These are phyloP conservation scores for Pygoscelis antarcticus DNA, from an alignment of 2,113 vertebrate species.

Conservation along the genomic window DNA sequence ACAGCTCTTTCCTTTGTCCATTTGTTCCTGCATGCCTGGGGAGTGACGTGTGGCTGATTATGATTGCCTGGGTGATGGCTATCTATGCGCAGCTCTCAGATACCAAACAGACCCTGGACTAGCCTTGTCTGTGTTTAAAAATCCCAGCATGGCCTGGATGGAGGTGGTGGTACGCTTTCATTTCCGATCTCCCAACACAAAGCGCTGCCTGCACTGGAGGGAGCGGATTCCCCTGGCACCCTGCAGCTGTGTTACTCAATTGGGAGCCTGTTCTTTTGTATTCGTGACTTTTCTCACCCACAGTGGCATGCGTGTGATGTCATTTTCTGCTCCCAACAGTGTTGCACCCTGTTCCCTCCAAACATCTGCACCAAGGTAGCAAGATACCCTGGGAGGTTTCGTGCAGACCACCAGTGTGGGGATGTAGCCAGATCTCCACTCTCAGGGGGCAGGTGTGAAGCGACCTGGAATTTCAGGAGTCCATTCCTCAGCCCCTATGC, in stretches of 20 bases:
- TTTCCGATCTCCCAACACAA: neutral
- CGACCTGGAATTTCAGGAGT: neutral
- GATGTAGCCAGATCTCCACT: neutral
- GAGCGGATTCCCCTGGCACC: rapidly evolving
- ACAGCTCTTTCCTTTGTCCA: slow-evolving; percentile 44
- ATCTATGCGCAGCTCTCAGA: neutral
- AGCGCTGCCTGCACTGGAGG: neutral
- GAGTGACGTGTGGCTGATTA: slow-evolving; percentile 18
- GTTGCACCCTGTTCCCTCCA: neutral
- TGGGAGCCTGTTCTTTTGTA: neutral
- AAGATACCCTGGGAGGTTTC: neutral
- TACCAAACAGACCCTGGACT: neutral
- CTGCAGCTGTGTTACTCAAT: neutral
- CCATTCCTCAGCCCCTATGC: neutral
- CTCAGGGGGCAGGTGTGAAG: neutral
- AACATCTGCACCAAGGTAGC: neutral
- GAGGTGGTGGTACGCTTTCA: neutral
- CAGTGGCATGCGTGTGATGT: rapidly evolving
- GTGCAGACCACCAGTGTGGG: neutral
- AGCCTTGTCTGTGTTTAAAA: neutral
- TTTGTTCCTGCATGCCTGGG: slow-evolving; percentile 24
- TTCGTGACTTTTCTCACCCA: neutral
- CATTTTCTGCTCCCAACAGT: neutral
- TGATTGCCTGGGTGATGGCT: neutral
- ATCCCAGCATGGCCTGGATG: neutral